A percentile compares a stretch with the other conserved stretches of the same genome.
Conservation (phyloP, 2,888 invertebrate species). For the Folsomia manolachei region DNA sequence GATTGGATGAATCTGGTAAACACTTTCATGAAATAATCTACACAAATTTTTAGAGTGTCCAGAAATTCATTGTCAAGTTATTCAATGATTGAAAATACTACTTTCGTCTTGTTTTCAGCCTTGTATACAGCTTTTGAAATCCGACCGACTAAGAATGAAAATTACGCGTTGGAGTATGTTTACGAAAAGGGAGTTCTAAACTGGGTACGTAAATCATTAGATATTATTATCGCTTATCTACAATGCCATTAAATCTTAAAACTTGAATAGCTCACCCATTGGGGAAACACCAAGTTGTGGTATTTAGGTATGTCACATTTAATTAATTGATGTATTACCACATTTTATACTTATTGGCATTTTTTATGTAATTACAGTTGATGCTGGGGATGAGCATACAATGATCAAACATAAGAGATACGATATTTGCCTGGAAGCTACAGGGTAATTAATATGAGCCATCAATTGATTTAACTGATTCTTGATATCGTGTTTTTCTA, state of each 20-base stretch:
- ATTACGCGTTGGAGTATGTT: conserved; percentile 34
- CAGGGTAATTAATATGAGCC: conserved; percentile 20
- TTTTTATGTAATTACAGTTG: too few species aligned
- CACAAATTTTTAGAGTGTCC: background rate
- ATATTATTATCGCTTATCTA: background rate
- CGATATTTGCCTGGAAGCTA: conserved; percentile 28
- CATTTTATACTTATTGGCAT: too few species aligned
- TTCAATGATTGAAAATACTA: background rate
- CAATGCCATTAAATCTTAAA: background rate
- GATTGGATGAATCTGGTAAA: conserved; percentile 35
- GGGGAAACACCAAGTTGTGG: conserved; percentile 38
- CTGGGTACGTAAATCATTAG: conserved; percentile 24
- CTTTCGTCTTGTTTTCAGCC: conserved; percentile 20
- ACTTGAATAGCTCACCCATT: background rate
- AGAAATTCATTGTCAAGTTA: background rate
- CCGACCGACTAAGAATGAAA: conserved; percentile 35
- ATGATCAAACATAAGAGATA: conserved; percentile 36
- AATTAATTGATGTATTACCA: too few species aligned
- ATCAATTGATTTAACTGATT: too few species aligned
- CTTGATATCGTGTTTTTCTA: too few species aligned
- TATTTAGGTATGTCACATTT: conserved; percentile 23
- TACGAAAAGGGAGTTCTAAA: conserved; percentile 19
- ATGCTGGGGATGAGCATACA: conserved; percentile 37
- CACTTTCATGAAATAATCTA: background rate
- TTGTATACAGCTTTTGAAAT: conserved; percentile 32